A percentile compares a stretch with the other conserved stretches of the same genome.
Evolutionary conservation across 1,140 invertebrate genomes (phyloP).

Genomic region (Cyphomyrmex costatus): DNA sequence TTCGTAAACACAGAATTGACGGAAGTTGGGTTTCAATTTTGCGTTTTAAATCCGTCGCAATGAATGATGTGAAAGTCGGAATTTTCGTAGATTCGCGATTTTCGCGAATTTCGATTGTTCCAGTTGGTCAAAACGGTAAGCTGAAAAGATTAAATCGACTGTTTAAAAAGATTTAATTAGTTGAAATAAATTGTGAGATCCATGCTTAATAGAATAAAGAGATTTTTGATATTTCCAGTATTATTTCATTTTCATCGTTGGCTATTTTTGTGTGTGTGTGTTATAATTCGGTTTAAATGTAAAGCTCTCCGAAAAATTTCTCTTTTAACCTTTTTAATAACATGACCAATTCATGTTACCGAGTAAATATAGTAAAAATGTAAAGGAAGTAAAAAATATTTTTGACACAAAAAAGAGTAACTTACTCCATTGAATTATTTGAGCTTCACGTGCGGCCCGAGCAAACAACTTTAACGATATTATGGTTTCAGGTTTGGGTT

Average conservation of each 20-base stretch:
- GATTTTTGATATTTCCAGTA: neutral
- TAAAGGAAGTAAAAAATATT: neutral
- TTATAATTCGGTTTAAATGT: neutral
- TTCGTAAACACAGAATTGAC: conserved; percentile 11
- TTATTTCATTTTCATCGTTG: conserved; percentile 7
- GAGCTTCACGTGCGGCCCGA: neutral
- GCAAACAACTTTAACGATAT: conserved; percentile 46
- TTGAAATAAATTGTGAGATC: neutral
- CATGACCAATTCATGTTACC: neutral
- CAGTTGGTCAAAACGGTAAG: neutral
- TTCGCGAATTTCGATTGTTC: neutral
- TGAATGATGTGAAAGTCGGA: neutral
- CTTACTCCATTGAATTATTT: conserved; percentile 1
- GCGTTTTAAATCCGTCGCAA: neutral
- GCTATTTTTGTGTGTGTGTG: neutral
- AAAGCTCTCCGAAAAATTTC: neutral
- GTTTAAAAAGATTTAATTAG: neutral
- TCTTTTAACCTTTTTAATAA: neutral
- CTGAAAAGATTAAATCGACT: neutral
- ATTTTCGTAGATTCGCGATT: neutral
- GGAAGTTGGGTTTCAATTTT: neutral
- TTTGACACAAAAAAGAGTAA: neutral
- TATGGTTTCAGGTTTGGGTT: conserved; percentile 49
- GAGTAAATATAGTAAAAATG: neutral
- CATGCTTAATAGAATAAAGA: neutral